Evolutionary conservation across 2,113 vertebrate species (phyloP).

Genomic region (Peromyscus maniculatus): DNA sequence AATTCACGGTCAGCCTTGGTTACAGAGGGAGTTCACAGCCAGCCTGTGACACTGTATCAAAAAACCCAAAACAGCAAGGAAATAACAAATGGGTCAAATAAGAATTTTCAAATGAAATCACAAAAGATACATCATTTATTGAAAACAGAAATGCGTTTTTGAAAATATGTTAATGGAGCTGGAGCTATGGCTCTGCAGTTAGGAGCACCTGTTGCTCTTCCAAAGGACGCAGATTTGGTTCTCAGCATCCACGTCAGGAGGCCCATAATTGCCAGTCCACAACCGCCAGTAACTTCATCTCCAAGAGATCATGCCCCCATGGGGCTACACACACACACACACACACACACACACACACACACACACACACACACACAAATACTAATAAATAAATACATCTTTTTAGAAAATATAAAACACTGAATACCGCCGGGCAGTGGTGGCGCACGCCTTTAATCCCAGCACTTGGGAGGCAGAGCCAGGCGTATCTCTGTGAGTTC

Average conservation of each 20-base stretch:
- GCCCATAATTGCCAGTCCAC: background rate
- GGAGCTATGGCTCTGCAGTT: background rate
- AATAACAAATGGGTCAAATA: background rate
- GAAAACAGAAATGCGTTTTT: background rate
- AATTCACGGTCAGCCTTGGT: background rate
- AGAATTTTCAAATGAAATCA: background rate
- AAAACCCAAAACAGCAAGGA: background rate
- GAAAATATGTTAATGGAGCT: background rate
- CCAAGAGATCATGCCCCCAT: background rate
- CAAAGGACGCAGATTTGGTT: background rate
- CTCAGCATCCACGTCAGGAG: background rate
- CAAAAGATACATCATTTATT: background rate
- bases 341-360: too few species aligned
- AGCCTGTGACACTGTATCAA: background rate
- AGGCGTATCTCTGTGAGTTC: background rate
- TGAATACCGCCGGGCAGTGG: background rate
- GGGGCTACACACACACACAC: background rate
- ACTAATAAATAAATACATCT: background rate
- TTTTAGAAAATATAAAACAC: background rate
- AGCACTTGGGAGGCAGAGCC: background rate
- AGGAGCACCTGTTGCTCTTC: background rate
- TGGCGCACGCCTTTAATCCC: background rate
- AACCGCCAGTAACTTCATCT: background rate
- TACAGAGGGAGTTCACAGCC: background rate
- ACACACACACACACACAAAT: too few species aligned